Percentiles rank a stretch among this genome's conserved stretches.
phyloP scores from a whole-genome alignment of 2,888 invertebrate genomes.

The Heteropelma amictum region DNA sequence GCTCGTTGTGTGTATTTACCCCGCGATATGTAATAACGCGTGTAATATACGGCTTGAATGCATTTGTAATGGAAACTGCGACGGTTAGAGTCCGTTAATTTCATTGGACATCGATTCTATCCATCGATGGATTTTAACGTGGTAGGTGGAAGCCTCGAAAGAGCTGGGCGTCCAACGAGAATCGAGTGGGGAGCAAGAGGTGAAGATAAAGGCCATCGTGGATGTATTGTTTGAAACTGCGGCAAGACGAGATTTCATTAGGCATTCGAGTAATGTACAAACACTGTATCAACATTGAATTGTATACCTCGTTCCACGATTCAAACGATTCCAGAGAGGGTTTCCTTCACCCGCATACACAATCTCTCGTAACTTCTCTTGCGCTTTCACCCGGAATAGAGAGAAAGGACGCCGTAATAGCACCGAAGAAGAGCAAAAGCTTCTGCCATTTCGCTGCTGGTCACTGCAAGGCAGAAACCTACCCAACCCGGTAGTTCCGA shows the following conservation, averaged over 20 bases:
- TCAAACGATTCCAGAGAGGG: constrained; percentile 3
- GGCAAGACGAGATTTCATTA: constrained; percentile 75
- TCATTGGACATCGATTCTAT: constrained; percentile 25
- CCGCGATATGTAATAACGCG: neutral
- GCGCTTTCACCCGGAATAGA: constrained; percentile 26
- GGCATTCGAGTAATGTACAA: constrained; percentile 74
- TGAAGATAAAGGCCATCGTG: constrained; percentile 56
- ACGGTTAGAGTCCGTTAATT: constrained; percentile 7
- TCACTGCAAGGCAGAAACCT: constrained; percentile 7
- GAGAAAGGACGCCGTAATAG: constrained; percentile 59
- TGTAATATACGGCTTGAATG: constrained; percentile 4
- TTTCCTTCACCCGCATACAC: neutral
- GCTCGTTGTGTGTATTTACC: constrained; percentile 1
- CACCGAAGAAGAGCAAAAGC: constrained; percentile 30
- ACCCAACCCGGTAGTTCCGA: constrained; percentile 60
- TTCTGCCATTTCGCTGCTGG: neutral
- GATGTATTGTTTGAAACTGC: constrained; percentile 72
- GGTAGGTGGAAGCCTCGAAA: constrained; percentile 40
- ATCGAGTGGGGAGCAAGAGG: constrained; percentile 35
- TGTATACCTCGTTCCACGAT: constrained; percentile 20
- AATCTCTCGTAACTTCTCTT: no score
- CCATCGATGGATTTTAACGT: neutral
- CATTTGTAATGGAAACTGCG: constrained; percentile 11
- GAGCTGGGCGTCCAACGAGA: no score
- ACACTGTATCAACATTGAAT: constrained; percentile 72